Conservation (phyloP, 2,113 vertebrate species). For the Mesitornis unicolor region DNA sequence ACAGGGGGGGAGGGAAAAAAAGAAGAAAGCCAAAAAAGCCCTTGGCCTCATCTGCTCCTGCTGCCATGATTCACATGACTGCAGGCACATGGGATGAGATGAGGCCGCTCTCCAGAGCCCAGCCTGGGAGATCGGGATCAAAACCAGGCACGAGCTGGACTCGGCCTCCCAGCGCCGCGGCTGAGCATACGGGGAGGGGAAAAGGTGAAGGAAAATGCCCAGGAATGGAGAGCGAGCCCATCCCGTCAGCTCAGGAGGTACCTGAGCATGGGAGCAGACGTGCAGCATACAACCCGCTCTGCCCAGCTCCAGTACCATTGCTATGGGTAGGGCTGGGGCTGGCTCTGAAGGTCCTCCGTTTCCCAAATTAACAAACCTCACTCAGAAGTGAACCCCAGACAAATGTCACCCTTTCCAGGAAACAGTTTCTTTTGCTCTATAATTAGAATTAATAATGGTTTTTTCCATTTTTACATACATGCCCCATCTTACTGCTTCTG, state of each 20-base stretch:
- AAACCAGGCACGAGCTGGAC: neutral
- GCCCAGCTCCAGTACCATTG: neutral
- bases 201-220: neutral
- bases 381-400: neutral
- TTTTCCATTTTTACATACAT: neutral
- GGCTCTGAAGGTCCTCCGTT: neutral
- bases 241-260: neutral
- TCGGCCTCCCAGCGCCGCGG: rapidly evolving
- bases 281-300: neutral
- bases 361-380: neutral
- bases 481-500: neutral
- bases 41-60: neutral
- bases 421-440: neutral
- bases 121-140: rapidly evolving
- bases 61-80: neutral
- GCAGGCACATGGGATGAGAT: neutral
- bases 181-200: neutral
- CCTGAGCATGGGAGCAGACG: neutral
- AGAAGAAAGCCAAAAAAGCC: slow-evolving; percentile 11
- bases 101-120: neutral
- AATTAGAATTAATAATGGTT: rapidly evolving
- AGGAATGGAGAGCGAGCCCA: neutral
- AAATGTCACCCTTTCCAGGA: neutral
- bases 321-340: neutral
- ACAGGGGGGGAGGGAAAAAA: neutral